Base-by-base conservation (phyloP, 2,797 vertebrate genomes). In the Sphenopsis melanotis region DNA sequence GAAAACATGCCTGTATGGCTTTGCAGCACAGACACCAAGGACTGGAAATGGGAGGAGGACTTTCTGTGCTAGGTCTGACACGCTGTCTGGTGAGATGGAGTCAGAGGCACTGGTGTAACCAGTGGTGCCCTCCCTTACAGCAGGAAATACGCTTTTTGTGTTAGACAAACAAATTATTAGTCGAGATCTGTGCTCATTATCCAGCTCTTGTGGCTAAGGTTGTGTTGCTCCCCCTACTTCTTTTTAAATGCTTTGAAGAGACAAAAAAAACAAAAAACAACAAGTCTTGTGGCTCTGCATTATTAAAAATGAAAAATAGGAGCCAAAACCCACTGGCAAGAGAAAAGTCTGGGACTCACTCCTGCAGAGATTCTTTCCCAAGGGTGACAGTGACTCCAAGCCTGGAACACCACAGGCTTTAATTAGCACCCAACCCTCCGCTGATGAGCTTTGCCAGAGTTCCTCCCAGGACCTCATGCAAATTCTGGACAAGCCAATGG, bases 111-210 rank as follows among this genome's bases (percentile, higher is more conserved):
- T 61, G 68, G 49, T 34, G 63, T 36, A 86, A 53, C 65, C 44
- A 88, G 59, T 0, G 0, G 37, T 56, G 63, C 78, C 70, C 76
- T 76, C 59, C 27, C 63, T 76, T 79, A 30, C 0, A 84, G 74
- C 68, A 77, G 75, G 75, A 94, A 95, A 94, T 66, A 77, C 0
- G 11, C 63, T 68, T 77, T 74, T 49, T 42, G n/a, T 53, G 34
- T 77, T 85, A 87, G 64, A 70, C 78, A 96, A 94, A 96, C 93
- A 90, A 90, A 93, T 96, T 93, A 91, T 87, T 60, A 70, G 82
- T 29, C 0, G 0, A 83, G 79, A 87, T 89, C 57, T 3, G 3
- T 4, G 7, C 37, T 92, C 60, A 60, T 94, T 95, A 95, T 53
- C 56, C 36, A 87, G 56, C 79, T 85, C 37, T 80, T 89, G 84